Evolutionary conservation across 2,797 vertebrate species (phyloP), one percentile per base, ranked within the genome.

Genomic region (Thaleichthys pacificus): DNA sequence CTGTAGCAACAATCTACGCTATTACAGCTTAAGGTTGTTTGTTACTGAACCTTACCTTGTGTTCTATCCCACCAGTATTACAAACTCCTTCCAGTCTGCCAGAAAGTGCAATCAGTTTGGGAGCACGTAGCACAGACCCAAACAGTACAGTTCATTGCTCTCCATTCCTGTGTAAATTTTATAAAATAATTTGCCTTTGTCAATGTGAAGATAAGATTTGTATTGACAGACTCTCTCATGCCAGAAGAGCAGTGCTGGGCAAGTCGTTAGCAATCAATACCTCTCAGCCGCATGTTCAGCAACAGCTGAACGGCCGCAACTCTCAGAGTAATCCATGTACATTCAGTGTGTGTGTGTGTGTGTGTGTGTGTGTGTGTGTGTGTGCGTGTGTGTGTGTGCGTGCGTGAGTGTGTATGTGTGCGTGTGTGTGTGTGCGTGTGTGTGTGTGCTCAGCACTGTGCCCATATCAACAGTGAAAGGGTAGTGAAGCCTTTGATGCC

Each of bases 131-230:
- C 6, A 66, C 22, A 47, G 58, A 56, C 11, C 63, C 51, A 71
- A 70, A 57, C n/a, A 57, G 24, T 66, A 22, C 66, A 70, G 60
- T 47, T 17, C 22, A 77, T 66, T 57, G 38, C 35, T 9, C 9
- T 24, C 1, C 47, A 35, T 71, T 78, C 75, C 79, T 75, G 12
- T 38, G 63, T 35, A 38, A 71, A 79, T 77, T 74, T 75, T 81
- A 85, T 83, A 30, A 30, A 69, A 81, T 85, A 62, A 86, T 82
- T 84, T 80, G 24, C 77, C 79, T 81, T 77, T 78, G 73, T 84
- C 84, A 85, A 66, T 79, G 77, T 73, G 70, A 74, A 19, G 6
- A 77, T 73, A 49, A 61, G 75, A 86, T 87, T 82, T 82, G 75
- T 84, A 86, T 88, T 68, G 87, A 86, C 80, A 70, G 72, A 26